Evolutionary conservation across 2,888 invertebrate species (phyloP), one percentile per base, ranked within the genome.

Genomic region (Platypus cylindrus): DNA sequence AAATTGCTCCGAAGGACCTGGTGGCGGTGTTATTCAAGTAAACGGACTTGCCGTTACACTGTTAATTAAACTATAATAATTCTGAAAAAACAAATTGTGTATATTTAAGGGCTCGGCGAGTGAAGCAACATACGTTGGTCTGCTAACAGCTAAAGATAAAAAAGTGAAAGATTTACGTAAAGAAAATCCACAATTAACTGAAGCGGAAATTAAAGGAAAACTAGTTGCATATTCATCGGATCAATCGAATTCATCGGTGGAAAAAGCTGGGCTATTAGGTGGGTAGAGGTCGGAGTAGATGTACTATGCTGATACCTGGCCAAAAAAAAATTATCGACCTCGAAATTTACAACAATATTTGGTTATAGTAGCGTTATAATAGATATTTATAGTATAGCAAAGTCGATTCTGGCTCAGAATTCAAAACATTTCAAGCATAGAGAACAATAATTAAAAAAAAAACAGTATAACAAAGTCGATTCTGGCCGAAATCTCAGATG

Each of bases 191-290:
- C 69, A 70, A 4, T 53, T 74, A 43, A 70, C 72, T 16, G 79
- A 78, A 47, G 70, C 67, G 15, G 65, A 70, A 18, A 72, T 84
- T 32, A 75, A 75, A 53, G 69, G 73, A 1, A 82, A 78, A 59
- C 65, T 91, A 11, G 67, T 90, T 0, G 82, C 82, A 3, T 91
- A 91, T 54, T 73, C 83, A 1, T 89, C 86, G 45, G 81, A 84
- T 53, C 83, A 90, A 62, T 81, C 87, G 26, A 91, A 91, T 56
- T 89, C 87, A 2, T 87, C 87, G 1, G 83, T 91, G 5, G 90
- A 91, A 58, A 85, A 87, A 55, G 78, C 87, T 0, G 86, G 85
- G 3, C 65, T 84, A 17, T 61, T 91, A 33, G 44, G 44, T 44
- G 37, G 33, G 26, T 12, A 26, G n/a, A n/a, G n/a, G n/a, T n/a